Base-by-base conservation (phyloP, 53 echinoderm and acorn worm genomes). In the Astropecten irregularis region DNA sequence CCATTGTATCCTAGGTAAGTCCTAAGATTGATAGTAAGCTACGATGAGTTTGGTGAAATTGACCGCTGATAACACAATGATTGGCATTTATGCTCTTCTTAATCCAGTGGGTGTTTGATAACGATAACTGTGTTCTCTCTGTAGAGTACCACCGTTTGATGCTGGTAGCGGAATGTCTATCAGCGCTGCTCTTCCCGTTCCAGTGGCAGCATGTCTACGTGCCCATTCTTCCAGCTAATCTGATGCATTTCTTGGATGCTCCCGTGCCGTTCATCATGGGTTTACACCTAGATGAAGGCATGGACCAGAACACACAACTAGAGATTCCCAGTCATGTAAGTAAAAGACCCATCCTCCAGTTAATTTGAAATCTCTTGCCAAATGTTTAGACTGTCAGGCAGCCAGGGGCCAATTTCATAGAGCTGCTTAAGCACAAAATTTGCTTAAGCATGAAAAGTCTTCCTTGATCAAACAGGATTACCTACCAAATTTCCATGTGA, bases 201-300 rank as follows among this genome's bases (percentile, higher is more conserved):
- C 82, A 73, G 71, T 97, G 97, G 97, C 97, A 94, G 81, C 93
- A 97, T 34, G 94, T 91, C 65, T 97, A 94, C 34, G 97, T 94
- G 31, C 97, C 97, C 13, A 97, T 97, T 40, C 88, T 97, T 47
- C 97, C 97, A 29, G 97, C 94, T 9, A 94, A 92, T 39, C 88
- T 97, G 86, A 87, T 97, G 38, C 89, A 97, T 74, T 97, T 94
- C 64, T 79, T 97, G 40, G 97, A 97, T 84, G 97, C 97, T 3
- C 97, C 94, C 1, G 89, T 94, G 14, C 92, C 97, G 0, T 97
- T 94, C 81, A 92, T 97, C 51, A 97, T 97, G 97, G 97, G 97
- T 3, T 88, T 97, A 11, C 97, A 97, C 63, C 65, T 93, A 25
- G 81, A 93, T 13, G 90, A 90, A 31, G 90, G 81, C 28, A 90